Evolutionary conservation across 2,888 invertebrate species (phyloP).

Genomic region (Drosophila kanekoi): DNA sequence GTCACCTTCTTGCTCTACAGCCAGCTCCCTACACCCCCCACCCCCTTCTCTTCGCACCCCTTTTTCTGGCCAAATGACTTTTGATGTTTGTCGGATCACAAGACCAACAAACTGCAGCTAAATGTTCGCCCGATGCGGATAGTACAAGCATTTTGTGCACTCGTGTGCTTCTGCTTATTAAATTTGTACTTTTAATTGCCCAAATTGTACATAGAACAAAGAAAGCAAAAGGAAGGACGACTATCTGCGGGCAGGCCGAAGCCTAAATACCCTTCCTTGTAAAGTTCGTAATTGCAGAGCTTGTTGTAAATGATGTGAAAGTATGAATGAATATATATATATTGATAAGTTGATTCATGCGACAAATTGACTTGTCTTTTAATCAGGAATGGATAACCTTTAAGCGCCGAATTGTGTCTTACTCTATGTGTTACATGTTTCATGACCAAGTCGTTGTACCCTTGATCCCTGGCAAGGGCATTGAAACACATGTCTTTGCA

Average conservation of each 20-base stretch:
- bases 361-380: too few relatives aligned
- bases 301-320: too few relatives aligned
- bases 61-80: slow-evolving; percentile 23
- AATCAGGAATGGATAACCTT: too few relatives aligned
- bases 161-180: slow-evolving; percentile 55
- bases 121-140: slow-evolving; percentile 11
- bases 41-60: neutral
- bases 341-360: too few relatives aligned
- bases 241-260: too few relatives aligned
- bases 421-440: too few relatives aligned
- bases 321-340: too few relatives aligned
- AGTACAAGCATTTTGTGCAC: slow-evolving; percentile 9
- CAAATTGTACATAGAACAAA: slow-evolving; percentile 42
- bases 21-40: neutral
- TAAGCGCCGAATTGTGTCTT: too few relatives aligned
- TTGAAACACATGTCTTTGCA: slow-evolving; percentile 39
- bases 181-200: slow-evolving; percentile 68
- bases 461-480: too few relatives aligned
- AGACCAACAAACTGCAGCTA: slow-evolving; percentile 25
- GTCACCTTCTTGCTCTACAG: slow-evolving; percentile 27
- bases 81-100: slow-evolving; percentile 42
- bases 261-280: too few relatives aligned
- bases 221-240: neutral
- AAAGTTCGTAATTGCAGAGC: too few relatives aligned
- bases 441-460: too few relatives aligned